Evolutionary conservation across 2,888 invertebrate genomes (phyloP).

Genomic region (Amiota mariae): DNA sequence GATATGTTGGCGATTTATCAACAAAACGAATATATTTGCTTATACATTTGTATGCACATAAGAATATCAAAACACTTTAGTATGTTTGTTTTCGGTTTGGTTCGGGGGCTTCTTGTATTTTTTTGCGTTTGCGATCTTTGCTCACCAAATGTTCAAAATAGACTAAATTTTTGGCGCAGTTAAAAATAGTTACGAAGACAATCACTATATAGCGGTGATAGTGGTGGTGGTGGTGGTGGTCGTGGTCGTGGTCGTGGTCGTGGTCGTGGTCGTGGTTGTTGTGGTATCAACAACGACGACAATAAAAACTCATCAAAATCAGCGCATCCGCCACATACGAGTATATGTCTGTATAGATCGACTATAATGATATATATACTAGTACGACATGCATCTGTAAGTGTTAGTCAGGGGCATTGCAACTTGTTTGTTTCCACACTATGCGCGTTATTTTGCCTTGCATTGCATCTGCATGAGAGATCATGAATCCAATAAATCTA

Average conservation of each 20-base stretch:
- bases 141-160: constrained; percentile 61
- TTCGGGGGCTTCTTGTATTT: constrained; percentile 9
- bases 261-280: not conserved
- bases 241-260: not conserved
- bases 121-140: constrained; percentile 48
- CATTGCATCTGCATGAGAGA: too few species aligned
- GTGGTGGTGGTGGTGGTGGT: constrained; percentile 25
- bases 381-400: too few species aligned
- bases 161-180: constrained; percentile 58
- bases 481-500: too few species aligned
- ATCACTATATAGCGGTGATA: constrained; percentile 25
- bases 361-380: not conserved
- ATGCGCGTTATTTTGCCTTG: too few species aligned
- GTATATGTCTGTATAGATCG: too few species aligned
- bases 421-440: too few species aligned
- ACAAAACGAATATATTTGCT: constrained; percentile 15
- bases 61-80: not conserved
- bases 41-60: not conserved
- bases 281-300: constrained; percentile 6
- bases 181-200: constrained; percentile 60
- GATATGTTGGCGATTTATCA: not conserved
- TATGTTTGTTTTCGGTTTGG: constrained; percentile 11
- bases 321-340: constrained; percentile 24
- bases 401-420: too few species aligned
- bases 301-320: constrained; percentile 16